Evolutionary conservation across 1,140 invertebrate genomes (phyloP).

Genomic region (Papilio polyxenes): DNA sequence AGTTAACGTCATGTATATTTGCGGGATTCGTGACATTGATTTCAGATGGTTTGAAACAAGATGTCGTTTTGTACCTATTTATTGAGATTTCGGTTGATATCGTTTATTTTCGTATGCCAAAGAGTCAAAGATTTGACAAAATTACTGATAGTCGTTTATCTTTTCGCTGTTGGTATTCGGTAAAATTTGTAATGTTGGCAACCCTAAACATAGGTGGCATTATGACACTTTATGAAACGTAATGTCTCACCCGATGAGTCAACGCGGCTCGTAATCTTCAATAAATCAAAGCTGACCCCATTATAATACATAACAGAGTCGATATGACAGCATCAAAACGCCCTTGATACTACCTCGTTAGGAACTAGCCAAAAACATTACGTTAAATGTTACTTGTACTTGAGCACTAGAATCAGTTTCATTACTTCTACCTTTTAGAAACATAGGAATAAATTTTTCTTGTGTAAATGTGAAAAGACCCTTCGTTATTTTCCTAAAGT

Average conservation of each 20-base stretch:
- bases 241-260: constrained; percentile 14
- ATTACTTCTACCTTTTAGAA: not conserved
- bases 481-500: too few relatives aligned
- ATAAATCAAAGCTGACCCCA: constrained; percentile 26
- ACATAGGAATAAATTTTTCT: too few relatives aligned
- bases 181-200: not conserved
- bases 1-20: too few relatives aligned
- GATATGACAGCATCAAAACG: constrained; percentile 14
- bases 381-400: not conserved
- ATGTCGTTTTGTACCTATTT: too few relatives aligned
- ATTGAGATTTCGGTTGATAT: too few relatives aligned
- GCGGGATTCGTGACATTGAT: too few relatives aligned
- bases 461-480: not conserved
- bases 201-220: not conserved
- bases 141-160: too few relatives aligned
- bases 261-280: constrained; percentile 17
- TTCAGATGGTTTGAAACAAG: too few relatives aligned
- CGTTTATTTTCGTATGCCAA: too few relatives aligned
- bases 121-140: too few relatives aligned
- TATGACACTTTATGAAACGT: constrained; percentile 11
- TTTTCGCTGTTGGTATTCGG: too few relatives aligned
- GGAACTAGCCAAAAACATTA: not conserved
- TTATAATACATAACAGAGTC: constrained; percentile 24
- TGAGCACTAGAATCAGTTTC: not conserved
- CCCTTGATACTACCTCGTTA: constrained; percentile 1